phyloP scores from a whole-genome alignment of 1,140 invertebrate species.

The Aphelinus atriplicis region DNA sequence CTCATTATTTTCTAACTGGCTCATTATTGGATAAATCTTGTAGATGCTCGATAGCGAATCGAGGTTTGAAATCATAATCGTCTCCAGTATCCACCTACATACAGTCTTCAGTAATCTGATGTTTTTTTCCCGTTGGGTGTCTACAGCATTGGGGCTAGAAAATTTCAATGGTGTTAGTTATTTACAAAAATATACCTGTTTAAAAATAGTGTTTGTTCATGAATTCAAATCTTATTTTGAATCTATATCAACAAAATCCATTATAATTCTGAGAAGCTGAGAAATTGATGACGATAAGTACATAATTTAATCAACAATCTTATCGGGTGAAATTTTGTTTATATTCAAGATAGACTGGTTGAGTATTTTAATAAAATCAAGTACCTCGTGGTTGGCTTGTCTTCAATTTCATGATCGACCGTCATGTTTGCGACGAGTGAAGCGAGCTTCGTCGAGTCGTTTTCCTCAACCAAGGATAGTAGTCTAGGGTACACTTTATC shows the following conservation, averaged over 20 bases:
- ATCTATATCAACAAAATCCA: no score
- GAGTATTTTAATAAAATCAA: no score
- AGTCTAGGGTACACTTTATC: slow-evolving; percentile 69
- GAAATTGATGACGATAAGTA: no score
- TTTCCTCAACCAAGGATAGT: slow-evolving; percentile 54
- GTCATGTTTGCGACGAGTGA: background rate
- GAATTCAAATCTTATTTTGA: background rate
- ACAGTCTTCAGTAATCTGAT: slow-evolving; percentile 48
- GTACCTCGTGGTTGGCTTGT: no score
- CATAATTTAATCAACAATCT: no score
- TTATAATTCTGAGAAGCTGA: no score
- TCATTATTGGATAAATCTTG: slow-evolving; percentile 73
- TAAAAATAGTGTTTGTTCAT: background rate
- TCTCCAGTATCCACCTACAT: slow-evolving; percentile 64
- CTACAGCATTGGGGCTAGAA: background rate
- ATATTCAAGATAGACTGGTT: no score
- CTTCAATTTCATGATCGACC: background rate
- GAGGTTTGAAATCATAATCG: slow-evolving; percentile 57
- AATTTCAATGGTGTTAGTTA: no score
- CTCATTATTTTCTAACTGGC: slow-evolving; percentile 80
- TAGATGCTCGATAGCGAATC: slow-evolving; percentile 70
- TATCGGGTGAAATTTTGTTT: no score
- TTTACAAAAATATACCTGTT: background rate
- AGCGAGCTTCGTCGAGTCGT: slow-evolving; percentile 17
- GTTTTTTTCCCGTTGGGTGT: slow-evolving; percentile 17